Base-by-base conservation (phyloP, 2,888 invertebrate genomes). In the Drosophila paranaensis region DNA sequence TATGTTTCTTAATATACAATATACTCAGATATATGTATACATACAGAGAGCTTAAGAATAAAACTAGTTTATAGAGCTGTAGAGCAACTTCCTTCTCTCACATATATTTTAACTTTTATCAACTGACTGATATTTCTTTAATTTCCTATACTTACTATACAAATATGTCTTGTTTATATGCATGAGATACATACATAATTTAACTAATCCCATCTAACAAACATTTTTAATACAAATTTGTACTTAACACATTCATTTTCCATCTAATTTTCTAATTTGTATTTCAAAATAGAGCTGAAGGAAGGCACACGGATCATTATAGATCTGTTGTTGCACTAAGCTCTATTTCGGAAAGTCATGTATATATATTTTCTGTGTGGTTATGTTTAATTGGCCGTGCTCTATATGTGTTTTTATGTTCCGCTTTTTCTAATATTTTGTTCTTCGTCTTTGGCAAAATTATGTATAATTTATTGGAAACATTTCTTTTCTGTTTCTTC, bases 401-500 rank as follows among this genome's bases (percentile, higher is more conserved):
- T 55, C 48, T 58, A 16, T 16, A 20, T 20, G 50, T 20, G 51
- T 27, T 42, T 70, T 51, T 43, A 10, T 63, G 60, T 70, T 60
- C 11, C 43, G 67, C 70, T 65, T 46, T 20, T 53, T 13, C 25
- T 45, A 35, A 35, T 33, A 14, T 37, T 64, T 61, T 76, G 43
- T 27, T 27, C n/a, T 61, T 60, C 64, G 43, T 70, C 61, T 63
- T 65, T 56, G 58, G 37, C 66, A 42, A 74, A 77, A 62, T 70
- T 71, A 43, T 51, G 71, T 77, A 63, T 70, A 63, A 75, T 79
- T 85, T 74, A n/a, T 73, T 67, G 51, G 46, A 73, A 65, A 80
- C 58, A 55, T 58, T 65, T 71, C 55, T 77, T 54, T 81, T 81
- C 77, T 75, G 80, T 83, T 77, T 83, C 83, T 85, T 83, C 82